Conservation (phyloP, 2,888 invertebrate species). For the Sinopyrophorus schimmeli region DNA sequence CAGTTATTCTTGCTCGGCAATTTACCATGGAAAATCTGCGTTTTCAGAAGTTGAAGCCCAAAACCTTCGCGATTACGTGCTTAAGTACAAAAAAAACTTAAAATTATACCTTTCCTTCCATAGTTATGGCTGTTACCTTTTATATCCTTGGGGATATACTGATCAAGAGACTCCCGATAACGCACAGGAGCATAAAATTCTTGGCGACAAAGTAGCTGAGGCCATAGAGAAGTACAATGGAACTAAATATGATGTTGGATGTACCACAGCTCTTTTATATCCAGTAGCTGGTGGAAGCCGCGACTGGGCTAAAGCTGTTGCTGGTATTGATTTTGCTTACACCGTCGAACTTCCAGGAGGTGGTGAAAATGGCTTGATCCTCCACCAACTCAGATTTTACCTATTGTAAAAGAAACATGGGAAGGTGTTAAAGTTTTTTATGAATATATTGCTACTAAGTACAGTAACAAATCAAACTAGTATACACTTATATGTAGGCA, state of each 20-base stretch:
- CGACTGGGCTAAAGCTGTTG: slow-evolving; percentile 64
- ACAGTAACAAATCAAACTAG: too few species aligned
- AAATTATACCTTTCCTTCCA: slow-evolving; percentile 74
- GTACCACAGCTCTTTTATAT: slow-evolving; percentile 55
- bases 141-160: slow-evolving; percentile 71
- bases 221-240: slow-evolving; percentile 51
- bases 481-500: too few species aligned
- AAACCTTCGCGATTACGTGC: slow-evolving; percentile 60
- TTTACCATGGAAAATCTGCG: slow-evolving; percentile 54
- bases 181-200: slow-evolving; percentile 54
- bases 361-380: too few species aligned
- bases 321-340: slow-evolving; percentile 62
- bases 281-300: slow-evolving; percentile 66
- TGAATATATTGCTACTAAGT: too few species aligned
- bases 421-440: too few species aligned
- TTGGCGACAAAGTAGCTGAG: slow-evolving; percentile 54
- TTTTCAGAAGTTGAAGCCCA: slow-evolving; percentile 62
- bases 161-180: slow-evolving; percentile 57
- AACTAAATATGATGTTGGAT: slow-evolving; percentile 59
- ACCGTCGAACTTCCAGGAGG: slow-evolving; percentile 67
- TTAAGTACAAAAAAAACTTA: slow-evolving; percentile 56
- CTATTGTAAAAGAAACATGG: too few species aligned
- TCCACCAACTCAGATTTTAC: too few species aligned
- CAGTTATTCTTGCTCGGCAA: slow-evolving; percentile 52
- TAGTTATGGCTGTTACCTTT: slow-evolving; percentile 72